Percentiles rank a stretch among this genome's conserved stretches.
These are phyloP conservation scores for Ichneumon xanthorius DNA, from an alignment of 2,888 invertebrate genomes.

Conservation along the genomic window DNA sequence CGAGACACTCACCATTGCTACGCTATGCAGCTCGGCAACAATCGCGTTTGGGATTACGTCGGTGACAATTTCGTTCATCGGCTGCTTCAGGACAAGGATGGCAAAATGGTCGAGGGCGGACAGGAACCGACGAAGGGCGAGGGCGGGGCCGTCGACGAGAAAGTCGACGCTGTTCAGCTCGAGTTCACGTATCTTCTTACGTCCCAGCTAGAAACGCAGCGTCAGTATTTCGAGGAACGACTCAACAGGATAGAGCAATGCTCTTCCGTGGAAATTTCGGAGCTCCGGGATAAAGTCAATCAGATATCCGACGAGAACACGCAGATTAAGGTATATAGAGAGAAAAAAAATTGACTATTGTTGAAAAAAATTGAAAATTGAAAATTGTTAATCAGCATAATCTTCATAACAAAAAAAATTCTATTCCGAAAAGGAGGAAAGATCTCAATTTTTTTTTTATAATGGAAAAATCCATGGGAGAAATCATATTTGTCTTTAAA, in stretches of 20 bases:
- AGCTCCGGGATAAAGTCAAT: slow-evolving; percentile 86
- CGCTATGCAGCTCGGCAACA: slow-evolving; percentile 97
- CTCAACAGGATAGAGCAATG: slow-evolving; percentile 86
- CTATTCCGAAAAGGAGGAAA: too few relatives aligned
- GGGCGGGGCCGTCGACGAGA: slow-evolving; percentile 91
- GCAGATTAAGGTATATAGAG: slow-evolving; percentile 78
- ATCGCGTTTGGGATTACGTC: slow-evolving; percentile 99
- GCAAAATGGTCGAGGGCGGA: slow-evolving; percentile 95
- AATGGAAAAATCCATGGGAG: too few relatives aligned
- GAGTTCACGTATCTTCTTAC: slow-evolving; percentile 98
- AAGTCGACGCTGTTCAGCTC: slow-evolving; percentile 96
- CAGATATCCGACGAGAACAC: slow-evolving; percentile 86
- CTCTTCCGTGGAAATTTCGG: slow-evolving; percentile 86
- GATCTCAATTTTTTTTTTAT: too few relatives aligned
- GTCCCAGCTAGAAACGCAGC: slow-evolving; percentile 97
- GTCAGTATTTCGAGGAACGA: slow-evolving; percentile 95
- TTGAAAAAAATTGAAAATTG: too few relatives aligned
- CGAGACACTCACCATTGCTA: slow-evolving; percentile 98
- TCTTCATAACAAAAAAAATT: too few relatives aligned
- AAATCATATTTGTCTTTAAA: too few relatives aligned
- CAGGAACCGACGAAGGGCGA: slow-evolving; percentile 82
- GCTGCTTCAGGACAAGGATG: slow-evolving; percentile 98
- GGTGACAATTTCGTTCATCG: slow-evolving; percentile 99
- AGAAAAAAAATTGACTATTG: too few relatives aligned
- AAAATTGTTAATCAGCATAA: too few relatives aligned